A percentile compares a stretch with the other conserved stretches of the same genome.
Conservation (phyloP, 2,888 invertebrate species). For the Andrena hattorfiana region DNA sequence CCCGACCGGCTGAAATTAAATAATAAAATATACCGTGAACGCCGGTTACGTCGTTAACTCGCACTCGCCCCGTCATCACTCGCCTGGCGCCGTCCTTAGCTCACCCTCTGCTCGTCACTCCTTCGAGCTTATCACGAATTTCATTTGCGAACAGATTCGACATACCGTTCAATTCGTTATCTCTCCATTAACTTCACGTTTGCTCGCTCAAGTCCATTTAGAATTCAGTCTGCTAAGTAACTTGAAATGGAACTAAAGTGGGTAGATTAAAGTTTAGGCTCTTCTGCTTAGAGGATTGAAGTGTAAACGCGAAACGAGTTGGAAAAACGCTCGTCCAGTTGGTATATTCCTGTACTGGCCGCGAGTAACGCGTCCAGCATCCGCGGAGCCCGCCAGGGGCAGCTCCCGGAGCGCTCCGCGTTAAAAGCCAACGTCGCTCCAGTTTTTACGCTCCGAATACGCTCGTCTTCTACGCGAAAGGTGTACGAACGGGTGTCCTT, state of each 20-base stretch:
- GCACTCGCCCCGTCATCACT: slow-evolving; percentile 39
- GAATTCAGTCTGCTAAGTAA: too few species aligned
- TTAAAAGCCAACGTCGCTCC: slow-evolving; percentile 7
- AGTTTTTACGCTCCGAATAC: neutral
- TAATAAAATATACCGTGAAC: slow-evolving; percentile 83
- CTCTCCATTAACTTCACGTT: too few species aligned
- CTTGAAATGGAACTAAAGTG: too few species aligned
- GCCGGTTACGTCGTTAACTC: slow-evolving; percentile 62
- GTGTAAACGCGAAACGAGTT: too few species aligned
- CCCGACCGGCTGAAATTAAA: slow-evolving; percentile 82
- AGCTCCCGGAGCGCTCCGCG: neutral
- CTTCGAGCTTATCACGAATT: too few species aligned
- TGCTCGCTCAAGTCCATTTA: too few species aligned
- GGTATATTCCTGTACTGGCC: neutral
- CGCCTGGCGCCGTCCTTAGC: neutral
- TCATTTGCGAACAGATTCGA: too few species aligned
- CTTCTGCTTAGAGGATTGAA: too few species aligned
- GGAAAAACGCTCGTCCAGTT: too few species aligned
- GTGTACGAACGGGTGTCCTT: neutral
- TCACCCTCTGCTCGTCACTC: too few species aligned
- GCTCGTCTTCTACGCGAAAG: neutral
- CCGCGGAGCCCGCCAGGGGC: neutral
- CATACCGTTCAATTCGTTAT: too few species aligned
- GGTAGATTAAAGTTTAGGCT: too few species aligned
- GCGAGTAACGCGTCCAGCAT: neutral